Base-by-base conservation (phyloP, 2,797 vertebrate genomes). In the Hypotaenidia philippensis region DNA sequence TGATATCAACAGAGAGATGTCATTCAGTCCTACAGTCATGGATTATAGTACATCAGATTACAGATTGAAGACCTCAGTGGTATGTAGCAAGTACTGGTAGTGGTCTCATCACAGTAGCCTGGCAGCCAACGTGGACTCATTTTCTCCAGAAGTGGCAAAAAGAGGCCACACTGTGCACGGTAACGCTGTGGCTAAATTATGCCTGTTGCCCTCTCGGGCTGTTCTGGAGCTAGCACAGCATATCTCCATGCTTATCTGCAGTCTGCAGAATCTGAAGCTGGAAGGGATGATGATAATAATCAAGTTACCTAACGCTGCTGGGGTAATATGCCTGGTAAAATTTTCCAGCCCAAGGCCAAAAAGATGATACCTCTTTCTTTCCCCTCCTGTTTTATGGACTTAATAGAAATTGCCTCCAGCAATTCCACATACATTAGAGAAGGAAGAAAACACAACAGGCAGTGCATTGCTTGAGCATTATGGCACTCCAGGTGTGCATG, bases 361-460 rank as follows among this genome's bases (percentile, higher is more conserved):
- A 56, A 1, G 45, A 56, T 22, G 55, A 41, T 59, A 12, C 53
- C 8, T 76, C 77, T 91, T 47, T 36, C 17, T 63, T 88, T 83
- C 65, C 31, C 21, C 72, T n/a, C 18, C 2, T 79, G 44, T 52
- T 56, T 63, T 86, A 75, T n/a, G 65, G 66, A 60, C 76, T 87
- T 91, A 75, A 85, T 75, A 94, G 74, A 63, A 84, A 44, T 84
- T 60, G 69, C 53, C 41, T 81, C 31, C 29, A 90, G 85, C 84
- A 89, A 75, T 79, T 89, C 53, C 19, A 15, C 1, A 1, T 53
- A 13, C 57, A 38, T 94, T 91, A 90, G 79, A 74, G 59, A 89
- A 82, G 66, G 93, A 94, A 80, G 45, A 86, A 94, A 66, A 65
- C 47, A 19, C 69, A 87, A 93, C 81, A 89, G 71, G 75, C 57